phyloP scores from a whole-genome alignment of 2,113 vertebrate genomes.

The Ciconia stormi region DNA sequence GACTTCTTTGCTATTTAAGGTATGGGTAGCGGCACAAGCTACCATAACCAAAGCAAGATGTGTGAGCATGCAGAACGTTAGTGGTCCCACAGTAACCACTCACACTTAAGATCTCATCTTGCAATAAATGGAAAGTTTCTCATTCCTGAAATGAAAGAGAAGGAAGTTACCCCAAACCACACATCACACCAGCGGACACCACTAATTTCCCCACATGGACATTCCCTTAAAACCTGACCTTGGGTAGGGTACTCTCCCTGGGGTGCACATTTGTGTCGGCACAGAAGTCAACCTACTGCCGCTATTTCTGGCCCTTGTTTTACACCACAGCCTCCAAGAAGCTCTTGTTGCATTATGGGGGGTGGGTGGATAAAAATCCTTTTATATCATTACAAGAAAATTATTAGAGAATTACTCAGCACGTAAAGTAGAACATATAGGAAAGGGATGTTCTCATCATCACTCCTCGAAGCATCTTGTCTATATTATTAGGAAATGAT shows the following conservation, averaged over 20 bases:
- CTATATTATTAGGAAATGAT: slow-evolving; percentile 39
- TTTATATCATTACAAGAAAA: background rate
- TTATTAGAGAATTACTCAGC: slow-evolving; percentile 21
- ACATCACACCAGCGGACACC: background rate
- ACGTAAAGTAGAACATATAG: slow-evolving; percentile 15
- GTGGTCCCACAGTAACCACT: background rate
- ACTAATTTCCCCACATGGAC: fast-evolving
- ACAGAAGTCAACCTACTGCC: background rate
- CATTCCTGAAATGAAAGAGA: background rate
- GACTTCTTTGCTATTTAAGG: background rate
- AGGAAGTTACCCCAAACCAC: background rate
- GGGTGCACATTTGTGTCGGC: background rate
- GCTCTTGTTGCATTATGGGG: background rate
- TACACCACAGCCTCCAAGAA: background rate
- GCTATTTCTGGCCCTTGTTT: background rate
- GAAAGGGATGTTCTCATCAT: slow-evolving; percentile 11
- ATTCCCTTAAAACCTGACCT: background rate
- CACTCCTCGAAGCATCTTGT: slow-evolving; percentile 50
- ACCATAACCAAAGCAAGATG: background rate
- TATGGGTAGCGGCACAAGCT: background rate
- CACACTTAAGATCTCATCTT: background rate
- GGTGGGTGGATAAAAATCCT: background rate
- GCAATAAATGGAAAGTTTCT: background rate
- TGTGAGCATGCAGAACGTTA: fast-evolving
- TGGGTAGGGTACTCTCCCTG: background rate